Percentiles rank a stretch among this genome's conserved stretches.
These are phyloP conservation scores for Hypocryptadius cinnamomeus DNA, from an alignment of 2,113 vertebrate species.

Conservation along the genomic window DNA sequence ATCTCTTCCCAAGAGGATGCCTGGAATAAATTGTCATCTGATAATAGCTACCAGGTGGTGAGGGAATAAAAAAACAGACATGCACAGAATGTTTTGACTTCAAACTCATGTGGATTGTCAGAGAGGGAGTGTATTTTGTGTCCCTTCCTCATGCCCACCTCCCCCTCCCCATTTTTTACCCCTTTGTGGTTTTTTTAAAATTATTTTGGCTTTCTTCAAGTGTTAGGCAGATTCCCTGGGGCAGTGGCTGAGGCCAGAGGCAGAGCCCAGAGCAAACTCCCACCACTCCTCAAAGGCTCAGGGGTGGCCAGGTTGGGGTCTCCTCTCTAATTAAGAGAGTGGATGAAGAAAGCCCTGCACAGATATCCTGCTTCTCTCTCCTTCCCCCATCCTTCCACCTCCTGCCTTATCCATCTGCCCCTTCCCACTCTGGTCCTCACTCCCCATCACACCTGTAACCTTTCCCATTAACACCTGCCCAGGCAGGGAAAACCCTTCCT, in stretches of 20 bases:
- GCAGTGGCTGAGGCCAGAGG: neutral
- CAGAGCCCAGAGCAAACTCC: neutral
- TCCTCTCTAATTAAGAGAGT: neutral
- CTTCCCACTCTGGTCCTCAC: neutral
- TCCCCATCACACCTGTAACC: neutral
- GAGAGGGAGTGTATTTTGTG: neutral
- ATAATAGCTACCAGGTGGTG: constrained; percentile 62
- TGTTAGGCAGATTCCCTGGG: neutral
- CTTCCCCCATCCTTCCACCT: neutral
- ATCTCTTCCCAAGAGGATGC: constrained; percentile 36
- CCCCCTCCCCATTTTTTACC: constrained; percentile 12
- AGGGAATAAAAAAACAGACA: constrained; percentile 48
- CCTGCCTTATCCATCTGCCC: neutral
- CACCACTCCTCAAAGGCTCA: neutral
- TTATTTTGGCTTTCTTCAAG: neutral
- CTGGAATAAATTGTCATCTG: constrained; percentile 60
- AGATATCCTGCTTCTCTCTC: neutral
- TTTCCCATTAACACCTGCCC: constrained; percentile 8
- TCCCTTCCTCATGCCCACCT: neutral
- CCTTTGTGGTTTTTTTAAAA: neutral
- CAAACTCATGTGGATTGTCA: constrained; percentile 63
- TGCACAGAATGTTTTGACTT: constrained; percentile 64
- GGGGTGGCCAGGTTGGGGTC: neutral
- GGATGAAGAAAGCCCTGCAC: neutral
- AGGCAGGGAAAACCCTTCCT: constrained; percentile 41